phyloP scores from a whole-genome alignment of 2,797 vertebrate species.

The Characodon lateralis region DNA sequence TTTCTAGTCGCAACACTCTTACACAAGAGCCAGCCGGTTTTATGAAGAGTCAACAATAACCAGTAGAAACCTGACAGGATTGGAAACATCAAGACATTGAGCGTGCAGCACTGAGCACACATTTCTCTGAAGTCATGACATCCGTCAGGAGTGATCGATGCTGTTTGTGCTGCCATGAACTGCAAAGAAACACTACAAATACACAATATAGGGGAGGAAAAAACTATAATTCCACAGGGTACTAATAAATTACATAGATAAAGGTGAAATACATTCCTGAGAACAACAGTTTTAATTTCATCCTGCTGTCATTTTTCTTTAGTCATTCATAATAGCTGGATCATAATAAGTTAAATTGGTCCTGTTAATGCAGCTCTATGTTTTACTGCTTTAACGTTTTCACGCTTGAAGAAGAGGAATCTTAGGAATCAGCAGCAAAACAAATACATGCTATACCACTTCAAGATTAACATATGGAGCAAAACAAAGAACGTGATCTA shows the following conservation, averaged over 20 bases:
- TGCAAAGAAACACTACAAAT: conserved; percentile 12
- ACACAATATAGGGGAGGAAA: conserved; percentile 8
- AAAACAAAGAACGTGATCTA: not conserved
- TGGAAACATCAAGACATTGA: conserved; percentile 23
- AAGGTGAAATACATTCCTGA: conserved; percentile 49
- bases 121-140: conserved; percentile 1
- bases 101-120: conserved; percentile 13
- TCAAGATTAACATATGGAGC: not conserved
- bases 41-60: conserved; percentile 34
- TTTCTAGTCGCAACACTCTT: conserved; percentile 30
- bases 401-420: conserved; percentile 48
- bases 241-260: conserved; percentile 37
- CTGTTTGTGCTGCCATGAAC: conserved; percentile 14
- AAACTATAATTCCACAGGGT: not conserved
- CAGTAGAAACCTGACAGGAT: conserved; percentile 28
- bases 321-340: conserved; percentile 1
- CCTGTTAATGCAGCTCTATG: not conserved
- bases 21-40: conserved; percentile 25
- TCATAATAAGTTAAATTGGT: conserved; percentile 9
- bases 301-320: conserved; percentile 2
- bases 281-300: conserved; percentile 27
- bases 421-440: not conserved
- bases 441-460: not conserved
- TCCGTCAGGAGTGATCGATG: not conserved
- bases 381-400: not conserved